Evolutionary conservation across 1,140 invertebrate species (phyloP).

Genomic region (Parapsyche elsis): DNA sequence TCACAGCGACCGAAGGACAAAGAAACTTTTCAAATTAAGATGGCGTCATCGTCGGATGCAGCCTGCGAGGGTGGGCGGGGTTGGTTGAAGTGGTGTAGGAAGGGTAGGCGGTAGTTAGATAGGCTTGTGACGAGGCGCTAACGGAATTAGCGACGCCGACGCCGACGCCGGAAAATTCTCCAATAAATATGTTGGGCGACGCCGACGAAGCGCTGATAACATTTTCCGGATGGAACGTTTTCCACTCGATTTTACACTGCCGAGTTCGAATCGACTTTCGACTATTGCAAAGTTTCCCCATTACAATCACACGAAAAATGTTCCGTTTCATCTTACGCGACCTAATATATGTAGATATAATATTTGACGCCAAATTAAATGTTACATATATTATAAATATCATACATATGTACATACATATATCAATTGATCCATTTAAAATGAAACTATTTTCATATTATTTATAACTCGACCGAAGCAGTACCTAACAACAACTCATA

Average conservation of each 20-base stretch:
- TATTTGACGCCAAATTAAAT: too few relatives aligned
- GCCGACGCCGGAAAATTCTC: slow-evolving; percentile 46
- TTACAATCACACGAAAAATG: too few relatives aligned
- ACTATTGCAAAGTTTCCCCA: too few relatives aligned
- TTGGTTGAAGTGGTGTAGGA: too few relatives aligned
- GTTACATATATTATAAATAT: too few relatives aligned
- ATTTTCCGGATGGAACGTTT: slow-evolving; percentile 8
- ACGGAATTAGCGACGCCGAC: slow-evolving; percentile 42
- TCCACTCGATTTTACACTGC: background rate
- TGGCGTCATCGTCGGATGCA: background rate
- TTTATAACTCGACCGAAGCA: too few relatives aligned
- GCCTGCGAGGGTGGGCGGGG: background rate
- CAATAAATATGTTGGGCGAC: slow-evolving; percentile 45
- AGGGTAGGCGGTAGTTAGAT: background rate
- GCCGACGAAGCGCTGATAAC: background rate
- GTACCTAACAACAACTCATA: too few relatives aligned
- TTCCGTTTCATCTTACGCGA: too few relatives aligned
- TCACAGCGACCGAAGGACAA: background rate
- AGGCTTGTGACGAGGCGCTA: slow-evolving; percentile 41
- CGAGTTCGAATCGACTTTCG: background rate
- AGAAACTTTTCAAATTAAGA: slow-evolving; percentile 32
- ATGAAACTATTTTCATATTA: too few relatives aligned
- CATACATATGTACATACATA: too few relatives aligned
- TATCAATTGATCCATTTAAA: too few relatives aligned
- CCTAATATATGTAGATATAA: too few relatives aligned